Evolutionary conservation across 2,113 vertebrate genomes (phyloP).

Genomic region (Platycercus adscitus): DNA sequence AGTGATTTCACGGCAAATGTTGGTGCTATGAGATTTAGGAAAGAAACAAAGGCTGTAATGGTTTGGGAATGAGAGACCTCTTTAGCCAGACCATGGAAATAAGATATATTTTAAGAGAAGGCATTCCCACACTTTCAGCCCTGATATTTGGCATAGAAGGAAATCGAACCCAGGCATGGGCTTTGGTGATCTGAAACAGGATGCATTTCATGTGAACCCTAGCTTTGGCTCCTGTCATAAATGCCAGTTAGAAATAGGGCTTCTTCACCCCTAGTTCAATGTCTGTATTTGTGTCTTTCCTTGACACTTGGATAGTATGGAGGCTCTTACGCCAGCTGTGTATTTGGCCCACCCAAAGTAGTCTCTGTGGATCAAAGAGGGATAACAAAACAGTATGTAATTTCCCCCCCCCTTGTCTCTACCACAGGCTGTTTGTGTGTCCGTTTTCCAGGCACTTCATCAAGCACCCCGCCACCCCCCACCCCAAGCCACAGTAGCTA

Average conservation of each 20-base stretch:
- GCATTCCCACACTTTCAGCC: slow-evolving; percentile 31
- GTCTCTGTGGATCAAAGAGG: slow-evolving; percentile 10
- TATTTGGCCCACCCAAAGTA: not conserved
- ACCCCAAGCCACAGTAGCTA: not conserved
- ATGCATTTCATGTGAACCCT: not conserved
- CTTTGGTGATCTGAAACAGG: not conserved
- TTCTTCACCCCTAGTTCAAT: not conserved
- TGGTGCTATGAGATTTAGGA: slow-evolving; percentile 15
- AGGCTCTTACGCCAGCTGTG: not conserved
- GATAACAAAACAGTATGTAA: not conserved
- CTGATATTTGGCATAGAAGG: not conserved
- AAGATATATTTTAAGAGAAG: slow-evolving; percentile 33
- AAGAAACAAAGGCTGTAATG: slow-evolving; percentile 42
- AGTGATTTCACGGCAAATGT: not conserved
- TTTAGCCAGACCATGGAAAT: slow-evolving; percentile 43
- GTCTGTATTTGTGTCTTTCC: not conserved
- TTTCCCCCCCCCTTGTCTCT: not conserved
- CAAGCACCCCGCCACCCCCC: not conserved
- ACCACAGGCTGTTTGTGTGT: not conserved
- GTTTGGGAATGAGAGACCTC: slow-evolving; percentile 47
- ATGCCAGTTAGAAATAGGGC: not conserved
- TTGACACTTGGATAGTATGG: not conserved
- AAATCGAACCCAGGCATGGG: not conserved
- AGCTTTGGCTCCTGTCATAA: not conserved
- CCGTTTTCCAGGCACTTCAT: slow-evolving; percentile 27